Evolutionary conservation across 2,888 invertebrate genomes (phyloP).

Genomic region (Volucella bombylans): DNA sequence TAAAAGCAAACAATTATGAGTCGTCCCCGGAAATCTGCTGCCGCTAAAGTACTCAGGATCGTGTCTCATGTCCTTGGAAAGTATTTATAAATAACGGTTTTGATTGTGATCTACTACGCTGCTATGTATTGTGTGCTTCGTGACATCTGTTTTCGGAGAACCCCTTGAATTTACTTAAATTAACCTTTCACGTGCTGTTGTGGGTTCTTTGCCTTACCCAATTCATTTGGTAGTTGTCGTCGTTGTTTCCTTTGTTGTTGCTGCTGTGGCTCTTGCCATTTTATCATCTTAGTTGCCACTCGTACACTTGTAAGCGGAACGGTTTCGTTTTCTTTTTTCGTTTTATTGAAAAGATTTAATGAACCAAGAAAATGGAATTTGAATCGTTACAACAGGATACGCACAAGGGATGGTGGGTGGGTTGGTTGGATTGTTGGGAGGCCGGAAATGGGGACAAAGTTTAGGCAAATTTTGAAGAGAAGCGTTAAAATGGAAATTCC

Average conservation of each 20-base stretch:
- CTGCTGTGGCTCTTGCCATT: not conserved
- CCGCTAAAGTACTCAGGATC: too few relatives aligned
- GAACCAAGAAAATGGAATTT: constrained; percentile 48
- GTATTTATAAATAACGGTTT: constrained; percentile 26
- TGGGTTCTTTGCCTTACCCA: not conserved
- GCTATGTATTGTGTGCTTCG: constrained; percentile 20
- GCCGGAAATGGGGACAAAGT: not conserved
- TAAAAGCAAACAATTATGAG: too few relatives aligned
- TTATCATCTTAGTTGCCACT: not conserved
- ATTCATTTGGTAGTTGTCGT: not conserved
- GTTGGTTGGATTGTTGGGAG: not conserved
- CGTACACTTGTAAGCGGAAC: constrained; percentile 18
- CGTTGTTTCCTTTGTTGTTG: constrained; percentile 14
- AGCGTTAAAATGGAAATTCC: constrained; percentile 54
- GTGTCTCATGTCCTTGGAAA: constrained; percentile 25
- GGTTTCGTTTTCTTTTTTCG: not conserved
- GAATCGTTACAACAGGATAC: not conserved
- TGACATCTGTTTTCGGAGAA: constrained; percentile 50
- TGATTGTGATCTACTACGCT: constrained; percentile 33
- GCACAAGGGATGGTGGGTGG: not conserved
- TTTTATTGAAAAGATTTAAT: constrained; percentile 52
- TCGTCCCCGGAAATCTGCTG: too few relatives aligned
- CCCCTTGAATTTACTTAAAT: constrained; percentile 57
- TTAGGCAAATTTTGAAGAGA: constrained; percentile 22
- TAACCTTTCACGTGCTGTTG: constrained; percentile 51